Evolutionary conservation across 1,140 invertebrate genomes (phyloP), one percentile per base, ranked within the genome.

Genomic region (Drosophila aff.): DNA sequence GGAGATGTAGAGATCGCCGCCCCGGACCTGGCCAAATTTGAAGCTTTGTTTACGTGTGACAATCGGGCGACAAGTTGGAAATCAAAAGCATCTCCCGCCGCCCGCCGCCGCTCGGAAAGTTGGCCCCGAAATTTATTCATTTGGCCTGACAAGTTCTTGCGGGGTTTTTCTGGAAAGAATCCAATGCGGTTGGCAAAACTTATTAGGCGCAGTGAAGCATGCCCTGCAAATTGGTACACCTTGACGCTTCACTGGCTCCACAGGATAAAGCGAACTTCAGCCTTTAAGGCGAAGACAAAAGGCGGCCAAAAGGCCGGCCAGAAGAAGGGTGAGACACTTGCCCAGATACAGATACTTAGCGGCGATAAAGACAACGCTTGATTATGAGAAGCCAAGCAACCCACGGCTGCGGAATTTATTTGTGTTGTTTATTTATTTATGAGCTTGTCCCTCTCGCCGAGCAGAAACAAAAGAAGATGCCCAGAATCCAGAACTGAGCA

Each of bases 31-130:
- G 62, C 73, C 84, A 78, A 89, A 84, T 89, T 87, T 87, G 81
- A 87, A 76, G 84, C 84, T 87, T 89, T 87, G 81, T 87, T 87
- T 87, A 87, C 84, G 83, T 89, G 83, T 87, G 83, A 87, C 83
- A 87, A 89, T 89, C 83, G 76, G 84, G 83, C 83, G 83, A 84
- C 84, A 90, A 87, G 84, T 81, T 87, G 77, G 66, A 84, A 81
- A 78, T 89, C 84, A 87, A 84, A 89, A 89, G 65, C 80, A 68
- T 58, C 65, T 16, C 36, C 36, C 36, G 2, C 23, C 46, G 3
- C n/a, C 50, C 40, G 26, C n/a, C 40, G 8, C 16, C 69, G 4
- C 23, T 15, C 16, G 10, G n/a, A 50, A 64, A 60, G 47, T 74
- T 73, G 59, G 74, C 52, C 52, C 78, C 52, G 50, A 85, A 87